Evolutionary conservation across 2,113 vertebrate species (phyloP).

Genomic region (Psilopsiagon aymara): DNA sequence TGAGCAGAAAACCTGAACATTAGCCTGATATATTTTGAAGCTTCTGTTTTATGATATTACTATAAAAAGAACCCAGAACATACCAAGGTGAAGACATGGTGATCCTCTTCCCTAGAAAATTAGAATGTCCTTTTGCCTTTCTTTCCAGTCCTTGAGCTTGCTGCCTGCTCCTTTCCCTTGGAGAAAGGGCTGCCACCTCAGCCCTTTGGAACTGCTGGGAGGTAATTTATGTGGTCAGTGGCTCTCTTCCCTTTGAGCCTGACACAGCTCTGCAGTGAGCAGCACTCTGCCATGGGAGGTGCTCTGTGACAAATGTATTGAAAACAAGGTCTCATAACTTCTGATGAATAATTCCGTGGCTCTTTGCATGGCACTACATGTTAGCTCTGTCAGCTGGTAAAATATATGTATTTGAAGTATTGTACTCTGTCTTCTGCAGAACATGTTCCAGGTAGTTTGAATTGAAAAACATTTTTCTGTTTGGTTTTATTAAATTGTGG

Average conservation of each 20-base stretch:
- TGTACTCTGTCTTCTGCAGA: background rate
- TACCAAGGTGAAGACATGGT: background rate
- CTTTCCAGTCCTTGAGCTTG: background rate
- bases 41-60: background rate
- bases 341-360: background rate
- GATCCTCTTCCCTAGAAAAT: background rate
- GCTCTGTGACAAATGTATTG: background rate
- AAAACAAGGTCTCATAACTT: background rate
- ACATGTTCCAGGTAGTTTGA: background rate
- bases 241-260: background rate
- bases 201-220: background rate
- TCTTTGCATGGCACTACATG: background rate
- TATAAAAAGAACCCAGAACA: background rate
- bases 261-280: background rate
- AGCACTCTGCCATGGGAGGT: background rate
- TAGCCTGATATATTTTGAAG: background rate
- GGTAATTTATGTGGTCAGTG: accelerated
- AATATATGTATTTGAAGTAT: background rate
- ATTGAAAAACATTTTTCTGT: background rate
- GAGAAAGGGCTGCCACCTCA: background rate
- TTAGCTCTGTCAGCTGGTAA: background rate
- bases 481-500: background rate
- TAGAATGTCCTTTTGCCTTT: background rate
- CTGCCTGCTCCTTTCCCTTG: background rate
- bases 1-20: background rate